phyloP scores from a whole-genome alignment of 2,797 vertebrate genomes.

The Champsocephalus gunnari region DNA sequence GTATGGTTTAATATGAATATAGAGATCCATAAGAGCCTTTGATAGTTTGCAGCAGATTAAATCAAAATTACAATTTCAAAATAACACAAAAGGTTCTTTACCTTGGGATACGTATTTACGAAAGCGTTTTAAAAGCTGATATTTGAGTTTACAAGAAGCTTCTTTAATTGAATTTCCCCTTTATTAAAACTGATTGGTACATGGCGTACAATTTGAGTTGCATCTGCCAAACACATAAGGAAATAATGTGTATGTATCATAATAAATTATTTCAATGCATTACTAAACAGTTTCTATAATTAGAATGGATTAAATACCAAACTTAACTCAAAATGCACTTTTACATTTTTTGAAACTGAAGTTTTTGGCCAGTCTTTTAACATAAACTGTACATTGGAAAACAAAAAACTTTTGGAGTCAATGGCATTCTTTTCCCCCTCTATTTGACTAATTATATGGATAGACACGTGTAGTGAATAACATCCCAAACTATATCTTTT shows the following conservation, averaged over 20 bases:
- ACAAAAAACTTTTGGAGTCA: too few relatives aligned
- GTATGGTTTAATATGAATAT: not conserved
- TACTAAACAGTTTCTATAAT: not conserved
- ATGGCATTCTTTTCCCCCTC: too few relatives aligned
- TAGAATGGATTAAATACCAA: not conserved
- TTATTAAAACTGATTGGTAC: not conserved
- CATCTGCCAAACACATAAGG: not conserved
- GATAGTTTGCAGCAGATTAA: not conserved
- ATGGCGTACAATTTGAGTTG: not conserved
- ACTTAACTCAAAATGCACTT: too few relatives aligned
- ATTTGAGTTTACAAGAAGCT: not conserved
- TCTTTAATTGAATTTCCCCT: not conserved
- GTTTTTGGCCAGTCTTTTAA: too few relatives aligned
- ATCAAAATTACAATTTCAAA: not conserved
- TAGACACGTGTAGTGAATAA: too few relatives aligned
- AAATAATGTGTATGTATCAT: not conserved
- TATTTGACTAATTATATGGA: too few relatives aligned
- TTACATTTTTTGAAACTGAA: not conserved
- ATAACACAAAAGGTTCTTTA: not conserved
- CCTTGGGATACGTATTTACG: not conserved
- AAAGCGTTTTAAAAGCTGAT: not conserved
- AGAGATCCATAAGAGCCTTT: not conserved
- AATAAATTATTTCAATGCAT: not conserved
- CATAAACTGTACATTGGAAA: too few relatives aligned
- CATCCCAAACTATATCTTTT: too few relatives aligned